These are phyloP conservation scores for Leguminivora glycinivorella DNA, from an alignment of 1,140 invertebrate genomes.

Conservation along the genomic window DNA sequence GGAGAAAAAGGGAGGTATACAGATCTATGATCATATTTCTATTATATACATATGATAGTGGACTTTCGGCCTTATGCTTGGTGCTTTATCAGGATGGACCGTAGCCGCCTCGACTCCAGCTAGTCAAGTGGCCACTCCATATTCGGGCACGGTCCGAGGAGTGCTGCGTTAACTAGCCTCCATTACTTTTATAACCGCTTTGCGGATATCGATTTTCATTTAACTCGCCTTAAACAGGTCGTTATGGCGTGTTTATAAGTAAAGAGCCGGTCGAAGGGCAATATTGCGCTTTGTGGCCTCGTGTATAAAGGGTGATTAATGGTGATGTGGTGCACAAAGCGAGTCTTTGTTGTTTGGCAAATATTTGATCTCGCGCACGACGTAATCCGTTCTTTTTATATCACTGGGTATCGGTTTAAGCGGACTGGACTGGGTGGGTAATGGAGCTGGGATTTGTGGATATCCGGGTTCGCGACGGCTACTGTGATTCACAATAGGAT, in stretches of 20 bases:
- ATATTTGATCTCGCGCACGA: conserved; percentile 59
- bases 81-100: neutral
- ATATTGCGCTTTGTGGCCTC: conserved; percentile 60
- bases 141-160: neutral
- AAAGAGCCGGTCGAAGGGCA: conserved; percentile 52
- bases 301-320: conserved; percentile 66
- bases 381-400: conserved; percentile 58
- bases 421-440: conserved; percentile 33
- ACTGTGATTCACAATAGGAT: no score
- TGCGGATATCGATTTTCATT: conserved; percentile 51
- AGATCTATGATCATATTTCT: no score
- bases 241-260: conserved; percentile 58
- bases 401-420: conserved; percentile 44
- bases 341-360: conserved; percentile 64
- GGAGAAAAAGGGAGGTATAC: no score
- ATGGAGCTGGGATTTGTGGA: conserved; percentile 33
- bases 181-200: conserved; percentile 29
- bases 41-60: no score
- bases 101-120: neutral
- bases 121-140: conserved; percentile 14
- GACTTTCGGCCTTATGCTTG: no score
- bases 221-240: conserved; percentile 56
- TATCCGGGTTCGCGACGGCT: neutral
- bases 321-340: conserved; percentile 53
- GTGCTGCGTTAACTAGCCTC: neutral